A percentile compares a stretch with the other conserved stretches of the same genome.
Conservation (phyloP, 2,113 vertebrate species). For the Cervus canadensis region DNA sequence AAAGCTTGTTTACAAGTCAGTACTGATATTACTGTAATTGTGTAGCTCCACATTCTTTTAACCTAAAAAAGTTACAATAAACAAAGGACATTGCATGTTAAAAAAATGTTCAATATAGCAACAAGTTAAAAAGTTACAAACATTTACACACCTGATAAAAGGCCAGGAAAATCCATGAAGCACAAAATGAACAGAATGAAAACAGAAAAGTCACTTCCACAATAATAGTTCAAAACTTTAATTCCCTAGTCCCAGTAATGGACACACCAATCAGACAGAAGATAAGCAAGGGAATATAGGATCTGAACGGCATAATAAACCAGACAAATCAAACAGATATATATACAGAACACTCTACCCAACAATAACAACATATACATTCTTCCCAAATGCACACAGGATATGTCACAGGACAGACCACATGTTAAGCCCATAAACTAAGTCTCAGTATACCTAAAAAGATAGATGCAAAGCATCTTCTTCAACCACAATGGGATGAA, state of each 20-base stretch:
- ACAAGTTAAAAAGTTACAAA: neutral
- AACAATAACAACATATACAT: neutral
- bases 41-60: neutral
- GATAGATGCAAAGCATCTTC: neutral
- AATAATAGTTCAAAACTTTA: neutral
- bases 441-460: neutral
- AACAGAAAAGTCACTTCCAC: neutral
- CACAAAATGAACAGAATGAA: neutral
- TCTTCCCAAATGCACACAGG: neutral
- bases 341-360: neutral
- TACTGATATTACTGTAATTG: neutral
- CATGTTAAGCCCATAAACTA: neutral
- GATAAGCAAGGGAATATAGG: neutral
- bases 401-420: neutral
- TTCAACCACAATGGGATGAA: neutral
- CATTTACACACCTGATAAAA: neutral
- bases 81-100: neutral
- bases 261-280: neutral
- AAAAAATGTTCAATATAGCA: neutral
- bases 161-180: neutral
- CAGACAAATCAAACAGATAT: neutral
- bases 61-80: neutral
- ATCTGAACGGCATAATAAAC: neutral
- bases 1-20: neutral
- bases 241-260: neutral